A percentile compares a stretch with the other conserved stretches of the same genome.
These are phyloP conservation scores for Sinohyriopsis cumingii DNA, from an alignment of 2,888 invertebrate genomes.

Conservation along the genomic window DNA sequence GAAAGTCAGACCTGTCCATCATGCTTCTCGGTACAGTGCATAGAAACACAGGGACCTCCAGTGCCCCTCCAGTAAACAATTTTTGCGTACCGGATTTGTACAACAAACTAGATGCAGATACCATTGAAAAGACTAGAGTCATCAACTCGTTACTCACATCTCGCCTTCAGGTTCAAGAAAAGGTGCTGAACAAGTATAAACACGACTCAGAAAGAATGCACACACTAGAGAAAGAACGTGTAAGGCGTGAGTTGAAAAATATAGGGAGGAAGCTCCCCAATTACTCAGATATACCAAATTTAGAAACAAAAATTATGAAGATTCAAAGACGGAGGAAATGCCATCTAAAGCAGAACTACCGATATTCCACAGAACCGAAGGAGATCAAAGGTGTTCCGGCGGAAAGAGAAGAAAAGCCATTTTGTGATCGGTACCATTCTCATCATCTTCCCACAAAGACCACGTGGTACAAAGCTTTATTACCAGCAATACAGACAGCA, in stretches of 20 bases:
- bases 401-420: conserved; percentile 49
- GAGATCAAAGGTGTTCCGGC: conserved; percentile 37
- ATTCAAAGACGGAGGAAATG: conserved; percentile 16
- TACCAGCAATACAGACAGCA: conserved; percentile 23
- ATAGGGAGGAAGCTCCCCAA: conserved; percentile 48
- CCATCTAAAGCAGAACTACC: conserved; percentile 27
- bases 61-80: conserved; percentile 57
- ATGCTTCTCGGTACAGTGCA: no score
- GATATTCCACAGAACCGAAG: conserved; percentile 39
- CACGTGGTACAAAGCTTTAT: conserved; percentile 38
- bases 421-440: conserved; percentile 55
- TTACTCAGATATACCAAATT: conserved; percentile 39
- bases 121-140: conserved; percentile 54
- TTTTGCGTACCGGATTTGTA: conserved; percentile 58
- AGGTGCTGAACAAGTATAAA: conserved; percentile 48
- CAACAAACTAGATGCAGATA: conserved; percentile 56
- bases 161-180: conserved; percentile 46
- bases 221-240: conserved; percentile 36
- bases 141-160: conserved; percentile 48
- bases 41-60: no score
- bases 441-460: conserved; percentile 58
- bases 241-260: conserved; percentile 41
- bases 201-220: conserved; percentile 38
- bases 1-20: no score
- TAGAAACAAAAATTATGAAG: conserved; percentile 38